Evolutionary conservation across 2,113 vertebrate genomes (phyloP), one percentile per base, ranked within the genome.

Genomic region (Anhinga anhinga): DNA sequence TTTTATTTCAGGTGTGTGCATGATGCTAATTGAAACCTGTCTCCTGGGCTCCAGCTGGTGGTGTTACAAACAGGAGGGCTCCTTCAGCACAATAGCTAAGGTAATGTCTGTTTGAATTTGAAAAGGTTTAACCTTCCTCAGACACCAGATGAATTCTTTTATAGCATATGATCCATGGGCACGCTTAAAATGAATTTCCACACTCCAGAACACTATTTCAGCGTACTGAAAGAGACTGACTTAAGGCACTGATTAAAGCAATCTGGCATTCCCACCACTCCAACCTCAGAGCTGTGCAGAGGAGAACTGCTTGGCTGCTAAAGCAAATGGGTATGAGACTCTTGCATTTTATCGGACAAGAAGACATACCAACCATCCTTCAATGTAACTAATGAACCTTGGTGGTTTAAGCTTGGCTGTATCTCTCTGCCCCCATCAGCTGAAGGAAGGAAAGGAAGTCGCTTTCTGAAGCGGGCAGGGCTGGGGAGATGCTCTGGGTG

Each of bases 121-220:
- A 55, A 56, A 36, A 91, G 53, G 13, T 90, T 79, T 69, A 85
- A 91, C 70, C 65, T 84, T 50, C 70, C 70, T 79, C 81, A 58
- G 36, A 34, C 9, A 47, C 23, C 27, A 36, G 38, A 25, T 8
- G 69, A 88, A 53, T 19, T 69, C 44, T 79, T 84, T 67, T 69
- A 25, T 2, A 65, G 36, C 26, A 5, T 40, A 20, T 6, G 9
- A 59, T 84, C 73, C 38, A 38, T 9, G 70, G 69, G 78, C 90
- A 72, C 26, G 2, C 47, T 85, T 38, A 13, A 50, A 32, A 49
- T 4, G 10, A 18, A 45, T 71, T 87, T 74, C 55, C 27, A 27
- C 6, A 0, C 3, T 65, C 32, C 18, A 15, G 55, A 84, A 4
- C 0, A 0, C 30, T 74, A 27, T 36, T 32, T 30, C 20, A 66